Conservation (phyloP, 2,888 invertebrate genomes). For the Thysanoteuthis rhombus region DNA sequence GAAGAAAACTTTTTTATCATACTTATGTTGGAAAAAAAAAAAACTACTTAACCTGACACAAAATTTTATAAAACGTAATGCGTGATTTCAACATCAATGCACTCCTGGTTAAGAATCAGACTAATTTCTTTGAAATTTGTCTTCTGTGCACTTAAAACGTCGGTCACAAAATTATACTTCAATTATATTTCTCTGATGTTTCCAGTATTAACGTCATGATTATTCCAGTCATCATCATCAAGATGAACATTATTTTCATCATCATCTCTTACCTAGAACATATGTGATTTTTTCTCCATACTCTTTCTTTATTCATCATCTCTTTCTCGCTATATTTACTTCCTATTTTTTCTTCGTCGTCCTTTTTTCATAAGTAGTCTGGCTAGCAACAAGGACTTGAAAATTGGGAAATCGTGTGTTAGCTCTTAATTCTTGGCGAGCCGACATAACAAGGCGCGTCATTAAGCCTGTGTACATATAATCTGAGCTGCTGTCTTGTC, state of each 20-base stretch:
- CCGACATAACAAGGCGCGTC: not conserved
- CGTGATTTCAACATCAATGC: too few relatives aligned
- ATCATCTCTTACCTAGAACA: not conserved
- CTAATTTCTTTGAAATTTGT: not conserved
- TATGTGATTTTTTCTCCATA: not conserved
- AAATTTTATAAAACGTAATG: too few relatives aligned
- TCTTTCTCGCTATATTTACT: not conserved
- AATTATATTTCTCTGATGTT: not conserved
- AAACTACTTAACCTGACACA: too few relatives aligned
- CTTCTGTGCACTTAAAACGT: not conserved
- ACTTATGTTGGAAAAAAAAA: too few relatives aligned
- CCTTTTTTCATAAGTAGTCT: not conserved
- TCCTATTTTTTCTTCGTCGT: not conserved
- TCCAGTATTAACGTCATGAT: not conserved
- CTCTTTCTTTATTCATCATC: not conserved
- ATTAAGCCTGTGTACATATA: not conserved
- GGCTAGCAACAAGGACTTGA: not conserved
- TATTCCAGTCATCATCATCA: not conserved
- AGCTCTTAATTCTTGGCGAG: not conserved
- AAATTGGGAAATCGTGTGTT: not conserved
- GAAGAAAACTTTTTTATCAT: too few relatives aligned
- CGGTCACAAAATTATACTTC: not conserved
- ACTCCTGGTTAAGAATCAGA: too few relatives aligned
- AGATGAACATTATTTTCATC: not conserved
- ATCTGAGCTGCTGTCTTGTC: not conserved